These are phyloP conservation scores for Rutpela maculata DNA, from an alignment of 2,888 invertebrate species.

Conservation along the genomic window DNA sequence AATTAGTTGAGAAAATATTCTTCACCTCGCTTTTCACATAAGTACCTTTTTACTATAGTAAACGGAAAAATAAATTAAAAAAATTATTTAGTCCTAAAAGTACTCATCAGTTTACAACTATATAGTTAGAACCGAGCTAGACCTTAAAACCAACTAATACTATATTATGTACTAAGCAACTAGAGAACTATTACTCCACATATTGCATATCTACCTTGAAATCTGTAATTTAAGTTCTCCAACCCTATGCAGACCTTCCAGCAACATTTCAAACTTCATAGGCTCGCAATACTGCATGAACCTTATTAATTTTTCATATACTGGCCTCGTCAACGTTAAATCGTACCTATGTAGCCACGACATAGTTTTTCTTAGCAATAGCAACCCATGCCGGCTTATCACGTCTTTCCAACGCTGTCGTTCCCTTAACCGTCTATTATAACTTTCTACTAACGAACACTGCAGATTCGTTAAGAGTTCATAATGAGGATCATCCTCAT, in stretches of 20 bases:
- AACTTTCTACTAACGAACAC: constrained; percentile 82
- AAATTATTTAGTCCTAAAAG: too few relatives aligned
- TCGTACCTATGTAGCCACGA: constrained; percentile 85
- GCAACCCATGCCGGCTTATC: constrained; percentile 86
- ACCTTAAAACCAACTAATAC: not conserved
- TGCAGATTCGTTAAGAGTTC: constrained; percentile 81
- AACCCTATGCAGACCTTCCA: constrained; percentile 85
- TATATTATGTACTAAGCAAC: too few relatives aligned
- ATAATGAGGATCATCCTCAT: constrained; percentile 74
- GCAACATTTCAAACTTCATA: constrained; percentile 83
- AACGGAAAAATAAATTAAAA: too few relatives aligned
- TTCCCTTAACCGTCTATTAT: constrained; percentile 86
- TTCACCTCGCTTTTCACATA: too few relatives aligned
- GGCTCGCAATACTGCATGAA: constrained; percentile 85
- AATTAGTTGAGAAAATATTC: too few relatives aligned
- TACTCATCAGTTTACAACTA: too few relatives aligned
- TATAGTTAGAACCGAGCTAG: not conserved
- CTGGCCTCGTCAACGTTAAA: constrained; percentile 77
- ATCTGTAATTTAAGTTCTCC: constrained; percentile 81
- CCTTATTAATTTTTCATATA: constrained; percentile 79
- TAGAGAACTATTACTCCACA: not conserved
- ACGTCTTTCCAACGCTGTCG: constrained; percentile 83
- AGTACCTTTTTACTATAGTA: too few relatives aligned
- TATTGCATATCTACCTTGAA: constrained; percentile 70
- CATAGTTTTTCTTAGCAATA: constrained; percentile 82